Evolutionary conservation across 2,888 invertebrate genomes (phyloP).

Genomic region (Heterodera filipjevi): DNA sequence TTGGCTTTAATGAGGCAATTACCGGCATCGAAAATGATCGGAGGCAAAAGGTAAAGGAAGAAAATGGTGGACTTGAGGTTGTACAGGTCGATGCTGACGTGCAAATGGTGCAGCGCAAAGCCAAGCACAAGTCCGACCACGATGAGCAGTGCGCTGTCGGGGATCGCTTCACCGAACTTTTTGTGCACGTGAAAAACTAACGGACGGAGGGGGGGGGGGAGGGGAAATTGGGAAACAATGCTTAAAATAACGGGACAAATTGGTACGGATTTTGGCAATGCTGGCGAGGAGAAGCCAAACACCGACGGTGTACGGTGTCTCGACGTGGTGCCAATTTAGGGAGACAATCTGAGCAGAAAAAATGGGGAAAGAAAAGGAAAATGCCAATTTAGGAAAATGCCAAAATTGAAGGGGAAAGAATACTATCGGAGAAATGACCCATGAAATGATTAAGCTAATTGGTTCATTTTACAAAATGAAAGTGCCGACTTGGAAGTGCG

Average conservation of each 20-base stretch:
- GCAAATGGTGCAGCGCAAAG: conserved; percentile 35
- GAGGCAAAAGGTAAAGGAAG: conserved; percentile 95
- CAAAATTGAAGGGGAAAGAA: too few relatives aligned
- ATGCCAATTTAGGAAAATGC: neutral
- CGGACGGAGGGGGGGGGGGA: too few relatives aligned
- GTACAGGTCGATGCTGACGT: conserved; percentile 43
- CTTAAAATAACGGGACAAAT: neutral
- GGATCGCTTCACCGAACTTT: conserved; percentile 72
- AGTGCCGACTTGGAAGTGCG: conserved; percentile 17
- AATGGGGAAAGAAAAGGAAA: neutral
- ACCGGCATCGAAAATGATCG: conserved; percentile 90
- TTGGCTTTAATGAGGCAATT: neutral
- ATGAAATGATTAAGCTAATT: neutral
- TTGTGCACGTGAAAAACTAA: conserved; percentile 52
- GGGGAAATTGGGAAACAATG: conserved; percentile 9
- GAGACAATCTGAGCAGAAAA: conserved; percentile 32
- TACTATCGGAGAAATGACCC: too few relatives aligned
- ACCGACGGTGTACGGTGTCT: conserved; percentile 42
- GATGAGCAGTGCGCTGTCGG: conserved; percentile 94
- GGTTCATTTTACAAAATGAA: neutral
- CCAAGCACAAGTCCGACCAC: conserved; percentile 92
- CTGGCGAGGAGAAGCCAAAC: conserved; percentile 48
- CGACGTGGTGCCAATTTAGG: conserved; percentile 47
- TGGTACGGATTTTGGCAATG: conserved; percentile 49
- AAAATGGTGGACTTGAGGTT: conserved; percentile 78